Base-by-base conservation (phyloP, 2,888 invertebrate species). In the Panorpa germanica region DNA sequence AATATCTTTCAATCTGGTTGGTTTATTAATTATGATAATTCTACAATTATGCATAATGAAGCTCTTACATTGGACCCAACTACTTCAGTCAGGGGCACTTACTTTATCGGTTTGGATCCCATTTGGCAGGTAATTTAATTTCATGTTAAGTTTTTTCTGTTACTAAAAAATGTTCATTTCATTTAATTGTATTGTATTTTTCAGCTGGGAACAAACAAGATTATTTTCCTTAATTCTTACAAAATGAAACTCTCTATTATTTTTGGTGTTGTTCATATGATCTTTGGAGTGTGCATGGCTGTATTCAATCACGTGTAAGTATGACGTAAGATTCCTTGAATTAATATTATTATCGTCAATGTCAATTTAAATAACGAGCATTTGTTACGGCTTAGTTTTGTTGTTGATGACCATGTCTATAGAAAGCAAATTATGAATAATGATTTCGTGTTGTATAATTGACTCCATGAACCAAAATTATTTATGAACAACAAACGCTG, bases 191-290 rank as follows among this genome's bases (percentile, higher is more conserved):
- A n/a, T n/a, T n/a, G n/a, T 34, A 33, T 14, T 26, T 40, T 37
- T 3, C 47, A 65, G 61, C 45, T 70, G 47, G 67, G 78, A 15
- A 66, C 68, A 37, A 93, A 93, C 57, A 90, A 91, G 56, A 90
- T 95, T 41, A 78, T 86, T 37, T 93, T 91, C 57, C 56, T 83
- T 37, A 95, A 95, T 58, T 85, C 90, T 0, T 86, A 78, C 61
- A 95, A 95, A 61, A 95, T 93, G 93, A 85, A 88, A 49, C 58
- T 91, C 37, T 91, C 93, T 26, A 85, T 95, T 32, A 82, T 93
- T 32, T 70, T 95, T 43, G 93, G 93, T 20, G 83, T 95, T 2
- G 45, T 71, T 15, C 95, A 95, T 57, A 95, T 95, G 95, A 66
- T 83, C 35, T 88, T 93, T 48, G 93, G 95, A 39, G 80, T 93